Base-by-base conservation (phyloP, 2,797 vertebrate genomes). In the Heterohyrax brucei region DNA sequence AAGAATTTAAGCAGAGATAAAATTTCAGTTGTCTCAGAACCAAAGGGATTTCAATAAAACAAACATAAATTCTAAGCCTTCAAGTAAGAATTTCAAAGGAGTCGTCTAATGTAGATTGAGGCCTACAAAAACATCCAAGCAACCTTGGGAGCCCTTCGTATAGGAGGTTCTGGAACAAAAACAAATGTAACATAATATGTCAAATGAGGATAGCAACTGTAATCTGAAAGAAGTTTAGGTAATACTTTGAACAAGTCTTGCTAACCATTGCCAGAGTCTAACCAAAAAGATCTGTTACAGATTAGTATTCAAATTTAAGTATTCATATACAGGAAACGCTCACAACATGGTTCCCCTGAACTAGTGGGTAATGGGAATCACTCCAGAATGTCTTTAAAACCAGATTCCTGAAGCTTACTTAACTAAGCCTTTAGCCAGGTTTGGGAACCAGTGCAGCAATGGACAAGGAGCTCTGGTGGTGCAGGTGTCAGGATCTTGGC, bases 1-100 rank as follows among this genome's bases (percentile, higher is more conserved):
- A 76, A 50, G 66, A 91, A 91, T 88, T 89, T 30, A 83, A 77
- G 50, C 56, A 87, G 68, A 84, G 82, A 92, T 53, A 13, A 87
- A 50, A 94, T 79, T 78, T 79, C 50, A 82, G 70, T 12, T 93
- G 50, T 33, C 87, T 96, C n/a, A 87, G 22, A 76, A 91, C 48
- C 39, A 24, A 89, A 95, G 6, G 48, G 7, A 61, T 18, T 66
- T 94, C 21, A 66, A 61, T 77, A 87, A 91, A 87, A 90, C 46
- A 81, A 76, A 24, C 28, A 91, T 80, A 92, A 80, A 93, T 39
- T 80, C 75, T 89, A 89, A 72, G 59, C 4, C 30, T 86, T 68
- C n/a, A n/a, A 66, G 61, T 53, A 79, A 68, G 33, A 92, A 82
- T 73, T 89, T 87, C 70, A 92, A 62, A 95, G 39, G 30, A 44